phyloP scores from a whole-genome alignment of 2,797 vertebrate species.

The Gallinago stenura region DNA sequence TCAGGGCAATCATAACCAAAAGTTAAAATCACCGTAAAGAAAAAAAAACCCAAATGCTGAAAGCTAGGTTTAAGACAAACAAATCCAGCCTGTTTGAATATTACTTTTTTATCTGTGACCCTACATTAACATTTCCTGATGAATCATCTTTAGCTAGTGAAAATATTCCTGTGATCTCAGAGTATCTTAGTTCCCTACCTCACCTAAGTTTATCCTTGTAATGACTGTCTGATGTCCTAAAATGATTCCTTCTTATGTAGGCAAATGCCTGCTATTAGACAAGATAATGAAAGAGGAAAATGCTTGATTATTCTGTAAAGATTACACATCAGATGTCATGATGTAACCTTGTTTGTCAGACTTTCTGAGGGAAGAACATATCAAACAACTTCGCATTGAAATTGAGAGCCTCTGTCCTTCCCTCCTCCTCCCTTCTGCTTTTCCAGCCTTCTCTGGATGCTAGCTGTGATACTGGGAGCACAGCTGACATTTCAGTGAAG shows the following conservation, averaged over 20 bases:
- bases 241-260: constrained; percentile 4
- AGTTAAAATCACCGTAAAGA: neutral
- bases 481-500: neutral
- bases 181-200: neutral
- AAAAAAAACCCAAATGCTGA: neutral
- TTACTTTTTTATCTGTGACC: neutral
- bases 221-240: constrained; percentile 21
- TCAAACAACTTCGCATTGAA: neutral
- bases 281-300: constrained; percentile 33
- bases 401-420: neutral
- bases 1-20: neutral
- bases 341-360: neutral
- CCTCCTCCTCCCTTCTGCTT: neutral
- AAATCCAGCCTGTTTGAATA: neutral
- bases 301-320: neutral
- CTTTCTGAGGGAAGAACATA: neutral
- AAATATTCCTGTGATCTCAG: constrained; percentile 28
- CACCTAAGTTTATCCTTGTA: neutral
- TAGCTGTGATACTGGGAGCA: neutral
- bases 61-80: neutral
- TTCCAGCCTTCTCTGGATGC: neutral
- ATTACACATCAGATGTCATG: neutral
- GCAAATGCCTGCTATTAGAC: constrained; percentile 4
- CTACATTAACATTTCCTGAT: neutral
- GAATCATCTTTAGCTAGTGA: neutral